Conservation (phyloP, 1,140 invertebrate species). For the Musca vetustissima region DNA sequence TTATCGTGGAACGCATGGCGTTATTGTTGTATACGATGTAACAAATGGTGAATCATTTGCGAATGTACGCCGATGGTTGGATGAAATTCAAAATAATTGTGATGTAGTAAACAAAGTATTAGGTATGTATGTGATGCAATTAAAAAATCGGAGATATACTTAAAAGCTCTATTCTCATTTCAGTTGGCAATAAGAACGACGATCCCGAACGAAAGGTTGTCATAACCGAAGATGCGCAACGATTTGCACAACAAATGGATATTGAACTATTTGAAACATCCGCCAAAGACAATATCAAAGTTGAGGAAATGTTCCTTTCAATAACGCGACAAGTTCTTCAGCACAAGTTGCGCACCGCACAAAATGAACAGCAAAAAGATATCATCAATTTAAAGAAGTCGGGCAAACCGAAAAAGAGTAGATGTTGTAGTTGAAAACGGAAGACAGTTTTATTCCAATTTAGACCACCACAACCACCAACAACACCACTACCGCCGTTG, state of each 20-base stretch:
- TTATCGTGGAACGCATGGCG: conserved; percentile 97
- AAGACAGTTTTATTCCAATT: neutral
- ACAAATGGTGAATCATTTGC: conserved; percentile 98
- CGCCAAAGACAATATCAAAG: conserved; percentile 98
- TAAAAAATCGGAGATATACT: neutral
- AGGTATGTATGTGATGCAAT: conserved; percentile 62
- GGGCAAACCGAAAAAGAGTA: conserved; percentile 42
- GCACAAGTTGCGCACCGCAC: conserved; percentile 49
- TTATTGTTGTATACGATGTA: conserved; percentile 99
- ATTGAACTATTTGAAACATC: conserved; percentile 98
- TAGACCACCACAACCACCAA: neutral
- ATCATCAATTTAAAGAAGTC: conserved; percentile 57
- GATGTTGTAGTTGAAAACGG: conserved; percentile 53
- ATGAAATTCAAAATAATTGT: conserved; percentile 99
- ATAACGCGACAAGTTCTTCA: conserved; percentile 65
- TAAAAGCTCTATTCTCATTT: neutral
- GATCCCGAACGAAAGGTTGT: conserved; percentile 96
- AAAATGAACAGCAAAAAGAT: conserved; percentile 59
- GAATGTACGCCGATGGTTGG: conserved; percentile 96
- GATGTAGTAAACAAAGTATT: conserved; percentile 98
- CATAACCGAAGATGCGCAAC: conserved; percentile 92
- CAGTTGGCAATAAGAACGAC: conserved; percentile 99
- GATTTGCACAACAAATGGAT: conserved; percentile 95
- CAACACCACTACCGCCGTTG: neutral
- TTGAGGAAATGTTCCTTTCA: conserved; percentile 88